These are phyloP conservation scores for Alloplasta piceator DNA, from an alignment of 2,888 invertebrate genomes.

Conservation along the genomic window DNA sequence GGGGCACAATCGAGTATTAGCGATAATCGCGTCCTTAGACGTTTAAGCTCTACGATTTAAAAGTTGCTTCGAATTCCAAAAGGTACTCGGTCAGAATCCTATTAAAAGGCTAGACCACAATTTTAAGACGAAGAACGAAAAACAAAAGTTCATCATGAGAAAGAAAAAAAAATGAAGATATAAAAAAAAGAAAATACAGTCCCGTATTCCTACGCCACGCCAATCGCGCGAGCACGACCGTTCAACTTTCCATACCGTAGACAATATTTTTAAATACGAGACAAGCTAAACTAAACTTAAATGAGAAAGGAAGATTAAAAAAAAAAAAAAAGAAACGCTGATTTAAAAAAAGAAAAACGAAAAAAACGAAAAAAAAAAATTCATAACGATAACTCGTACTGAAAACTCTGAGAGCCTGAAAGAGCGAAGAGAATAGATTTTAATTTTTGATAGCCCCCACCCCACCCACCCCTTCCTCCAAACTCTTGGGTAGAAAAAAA, in stretches of 20 bases:
- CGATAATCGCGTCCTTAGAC: conserved; percentile 60
- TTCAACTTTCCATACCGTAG: conserved; percentile 82
- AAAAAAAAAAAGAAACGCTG: conserved; percentile 64
- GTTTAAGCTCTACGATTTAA: conserved; percentile 52
- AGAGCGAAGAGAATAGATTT: conserved; percentile 63
- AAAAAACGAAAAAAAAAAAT: too few relatives aligned
- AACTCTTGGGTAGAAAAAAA: background rate
- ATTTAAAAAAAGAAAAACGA: conserved; percentile 35
- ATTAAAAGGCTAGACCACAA: conserved; percentile 53
- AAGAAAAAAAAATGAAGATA: conserved; percentile 9
- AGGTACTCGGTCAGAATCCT: conserved; percentile 62
- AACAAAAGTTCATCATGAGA: conserved; percentile 32
- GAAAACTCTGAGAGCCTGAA: conserved; percentile 72
- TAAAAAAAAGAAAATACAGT: conserved; percentile 64
- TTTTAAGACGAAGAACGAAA: conserved; percentile 30
- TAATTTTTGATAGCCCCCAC: conserved; percentile 63
- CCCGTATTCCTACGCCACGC: conserved; percentile 82
- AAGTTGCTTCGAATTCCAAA: conserved; percentile 47
- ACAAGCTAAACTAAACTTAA: conserved; percentile 79
- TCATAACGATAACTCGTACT: conserved; percentile 75
- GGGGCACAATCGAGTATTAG: conserved; percentile 65
- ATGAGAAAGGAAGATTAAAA: too few relatives aligned
- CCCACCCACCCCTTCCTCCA: conserved; percentile 11
- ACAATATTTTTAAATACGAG: conserved; percentile 83
- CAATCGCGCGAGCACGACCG: conserved; percentile 80